Evolutionary conservation across 2,797 vertebrate species (phyloP), one percentile per base, ranked within the genome.

Genomic region (Thaleichthys pacificus): DNA sequence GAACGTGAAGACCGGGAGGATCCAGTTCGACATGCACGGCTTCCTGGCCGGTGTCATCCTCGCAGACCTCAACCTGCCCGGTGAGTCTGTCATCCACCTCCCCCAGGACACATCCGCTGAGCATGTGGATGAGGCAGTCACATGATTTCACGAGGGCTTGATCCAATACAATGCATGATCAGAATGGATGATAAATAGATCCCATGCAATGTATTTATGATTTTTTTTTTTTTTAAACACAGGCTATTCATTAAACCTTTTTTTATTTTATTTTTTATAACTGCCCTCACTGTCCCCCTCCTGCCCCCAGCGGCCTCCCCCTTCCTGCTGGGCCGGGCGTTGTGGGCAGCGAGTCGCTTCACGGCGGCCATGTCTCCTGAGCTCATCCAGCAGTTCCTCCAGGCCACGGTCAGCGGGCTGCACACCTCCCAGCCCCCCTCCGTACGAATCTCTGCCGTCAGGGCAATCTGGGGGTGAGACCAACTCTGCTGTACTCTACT

Each of bases 311-410:
- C 90, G 85, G 96, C 94, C 5, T 99, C 97, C 71, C 98, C 97
- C 6, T 99, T 99, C 82, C 94, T 99, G 75, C 89, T 99, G 79
- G 98, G 98, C 4, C 95, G 98, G 30, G 97, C 98, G 47, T 91
- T 99, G 60, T 99, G 98, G 98, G 97, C 97, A 0, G 98, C 97
- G 86, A 98, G 97, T 85, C 95, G 98, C 4, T 99, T 99, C 81
- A 98, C 97, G 0, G 95, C 96, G 14, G 96, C 96, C 32, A 99
- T 99, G 98, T 97, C 96, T 62, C 97, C 98, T 3, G 98, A 98
- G 68, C 93, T 99, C 78, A 98, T 99, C 86, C 97, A 99, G 89
- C 98, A 99, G 90, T 99, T 99, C 86, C 93, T 99, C 19, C 97
- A 99, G 84, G 97, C 97, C 61, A 99, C 98, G 0, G 97, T 99